Percentiles rank a stretch among this genome's conserved stretches.
Conservation (phyloP, 2,797 vertebrate genomes). For the Bufotes viridis region DNA sequence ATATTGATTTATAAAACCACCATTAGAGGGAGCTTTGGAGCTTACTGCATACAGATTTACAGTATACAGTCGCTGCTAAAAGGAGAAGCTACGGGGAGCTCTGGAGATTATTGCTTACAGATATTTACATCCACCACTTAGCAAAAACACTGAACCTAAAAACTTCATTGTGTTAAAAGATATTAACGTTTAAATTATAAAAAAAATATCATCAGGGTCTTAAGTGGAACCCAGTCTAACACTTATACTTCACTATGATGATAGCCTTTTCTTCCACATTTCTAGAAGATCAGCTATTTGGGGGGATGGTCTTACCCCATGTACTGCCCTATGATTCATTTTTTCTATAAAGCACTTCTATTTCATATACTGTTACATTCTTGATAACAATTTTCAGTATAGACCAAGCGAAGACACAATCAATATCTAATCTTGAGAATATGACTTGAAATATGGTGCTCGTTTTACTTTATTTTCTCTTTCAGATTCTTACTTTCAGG, state of each 20-base stretch:
- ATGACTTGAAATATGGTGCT: not conserved
- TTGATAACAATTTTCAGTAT: constrained; percentile 15
- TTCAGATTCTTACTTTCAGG: not conserved
- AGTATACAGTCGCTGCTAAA: no score
- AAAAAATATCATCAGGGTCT: not conserved
- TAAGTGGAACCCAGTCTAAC: no score
- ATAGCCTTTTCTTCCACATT: not conserved
- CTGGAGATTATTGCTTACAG: no score
- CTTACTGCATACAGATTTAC: no score
- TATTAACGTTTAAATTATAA: not conserved
- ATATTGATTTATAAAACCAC: no score
- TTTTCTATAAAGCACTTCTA: not conserved
- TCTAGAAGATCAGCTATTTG: not conserved
- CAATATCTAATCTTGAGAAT: constrained; percentile 37
- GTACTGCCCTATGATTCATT: not conserved
- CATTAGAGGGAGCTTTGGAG: no score
- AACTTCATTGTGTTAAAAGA: not conserved
- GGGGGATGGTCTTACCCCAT: not conserved
- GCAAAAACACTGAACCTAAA: not conserved
- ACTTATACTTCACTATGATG: not conserved
- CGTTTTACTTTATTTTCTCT: not conserved
- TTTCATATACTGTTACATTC: not conserved
- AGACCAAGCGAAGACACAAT: not conserved
- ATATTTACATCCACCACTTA: no score
- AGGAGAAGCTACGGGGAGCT: no score